phyloP scores from a whole-genome alignment of 2,888 invertebrate species.

The Scaptodrosophila latifasciaeformis region DNA sequence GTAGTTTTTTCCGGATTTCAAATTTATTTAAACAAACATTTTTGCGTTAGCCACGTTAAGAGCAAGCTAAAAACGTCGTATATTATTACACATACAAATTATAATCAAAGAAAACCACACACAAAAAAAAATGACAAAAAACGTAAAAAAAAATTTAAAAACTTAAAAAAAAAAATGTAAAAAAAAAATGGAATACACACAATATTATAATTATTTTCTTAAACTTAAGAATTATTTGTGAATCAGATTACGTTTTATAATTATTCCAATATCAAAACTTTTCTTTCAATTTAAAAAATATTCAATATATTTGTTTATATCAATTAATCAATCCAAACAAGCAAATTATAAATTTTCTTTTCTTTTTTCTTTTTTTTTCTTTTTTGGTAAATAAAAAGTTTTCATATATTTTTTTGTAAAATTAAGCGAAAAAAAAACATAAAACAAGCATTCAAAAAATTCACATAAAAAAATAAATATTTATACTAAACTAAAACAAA shows the following conservation, averaged over 20 bases:
- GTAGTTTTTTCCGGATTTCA: too few relatives aligned
- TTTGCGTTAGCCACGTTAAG: conserved; percentile 67
- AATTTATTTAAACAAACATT: too few relatives aligned
- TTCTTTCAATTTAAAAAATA: too few relatives aligned
- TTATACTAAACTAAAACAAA: conserved; percentile 2
- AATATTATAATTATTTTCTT: conserved; percentile 23
- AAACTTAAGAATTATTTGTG: conserved; percentile 48
- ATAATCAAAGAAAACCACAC: conserved; percentile 35
- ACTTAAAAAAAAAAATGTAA: conserved; percentile 28
- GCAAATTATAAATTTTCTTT: conserved; percentile 26
- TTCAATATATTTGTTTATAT: conserved; percentile 4
- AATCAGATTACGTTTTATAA: conserved; percentile 42
- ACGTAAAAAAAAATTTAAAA: conserved; percentile 32
- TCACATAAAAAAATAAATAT: not conserved
- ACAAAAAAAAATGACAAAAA: conserved; percentile 43
- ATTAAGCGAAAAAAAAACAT: too few relatives aligned
- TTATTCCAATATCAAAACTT: too few relatives aligned
- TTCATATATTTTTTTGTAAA: not conserved
- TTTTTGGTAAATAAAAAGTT: not conserved
- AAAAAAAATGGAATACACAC: too few relatives aligned
- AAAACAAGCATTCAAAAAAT: not conserved
- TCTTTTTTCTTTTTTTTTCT: conserved; percentile 29
- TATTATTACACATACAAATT: conserved; percentile 47
- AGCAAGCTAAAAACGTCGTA: conserved; percentile 70
- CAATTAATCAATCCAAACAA: conserved; percentile 24